phyloP scores from a whole-genome alignment of 2,888 invertebrate species.

The Hirtodrosophila cameraria region DNA sequence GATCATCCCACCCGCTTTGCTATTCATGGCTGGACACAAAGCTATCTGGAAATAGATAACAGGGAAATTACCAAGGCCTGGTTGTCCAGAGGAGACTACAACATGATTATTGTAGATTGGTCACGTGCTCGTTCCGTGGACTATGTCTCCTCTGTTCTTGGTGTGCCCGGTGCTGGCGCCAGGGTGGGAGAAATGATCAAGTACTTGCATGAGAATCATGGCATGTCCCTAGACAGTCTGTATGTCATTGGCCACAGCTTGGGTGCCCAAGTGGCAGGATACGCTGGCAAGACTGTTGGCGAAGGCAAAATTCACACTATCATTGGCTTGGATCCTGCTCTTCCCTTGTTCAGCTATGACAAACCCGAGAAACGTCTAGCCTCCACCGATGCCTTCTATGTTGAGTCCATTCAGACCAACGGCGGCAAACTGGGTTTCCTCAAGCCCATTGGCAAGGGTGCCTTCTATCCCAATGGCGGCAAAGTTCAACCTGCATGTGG shows the following conservation, averaged over 20 bases:
- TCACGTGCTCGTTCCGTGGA: conserved; percentile 85
- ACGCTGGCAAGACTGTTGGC: conserved; percentile 85
- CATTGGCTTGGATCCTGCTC: conserved; percentile 83
- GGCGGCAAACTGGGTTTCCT: conserved; percentile 73
- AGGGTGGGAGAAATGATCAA: conserved; percentile 72
- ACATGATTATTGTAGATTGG: conserved; percentile 87
- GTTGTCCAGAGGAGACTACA: conserved; percentile 85
- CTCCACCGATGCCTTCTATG: conserved; percentile 72
- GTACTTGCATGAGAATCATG: conserved; percentile 84
- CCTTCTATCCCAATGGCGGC: conserved; percentile 85
- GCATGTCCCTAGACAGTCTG: conserved; percentile 84
- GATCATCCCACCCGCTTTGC: conserved; percentile 39
- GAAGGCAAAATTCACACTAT: conserved; percentile 86
- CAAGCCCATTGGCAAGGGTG: conserved; percentile 82
- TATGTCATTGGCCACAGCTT: conserved; percentile 86
- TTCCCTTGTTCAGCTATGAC: conserved; percentile 65
- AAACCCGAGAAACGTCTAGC: conserved; percentile 60
- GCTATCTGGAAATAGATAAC: conserved; percentile 68
- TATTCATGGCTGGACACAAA: conserved; percentile 86
- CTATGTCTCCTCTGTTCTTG: conserved; percentile 85
- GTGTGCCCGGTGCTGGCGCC: conserved; percentile 64
- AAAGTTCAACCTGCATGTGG: conserved; percentile 85
- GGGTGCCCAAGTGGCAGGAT: conserved; percentile 87
- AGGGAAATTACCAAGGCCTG: conserved; percentile 83
- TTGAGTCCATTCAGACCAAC: conserved; percentile 80